These are phyloP conservation scores for Formicarius rufipectus DNA, from an alignment of 2,113 vertebrate species.

Conservation along the genomic window DNA sequence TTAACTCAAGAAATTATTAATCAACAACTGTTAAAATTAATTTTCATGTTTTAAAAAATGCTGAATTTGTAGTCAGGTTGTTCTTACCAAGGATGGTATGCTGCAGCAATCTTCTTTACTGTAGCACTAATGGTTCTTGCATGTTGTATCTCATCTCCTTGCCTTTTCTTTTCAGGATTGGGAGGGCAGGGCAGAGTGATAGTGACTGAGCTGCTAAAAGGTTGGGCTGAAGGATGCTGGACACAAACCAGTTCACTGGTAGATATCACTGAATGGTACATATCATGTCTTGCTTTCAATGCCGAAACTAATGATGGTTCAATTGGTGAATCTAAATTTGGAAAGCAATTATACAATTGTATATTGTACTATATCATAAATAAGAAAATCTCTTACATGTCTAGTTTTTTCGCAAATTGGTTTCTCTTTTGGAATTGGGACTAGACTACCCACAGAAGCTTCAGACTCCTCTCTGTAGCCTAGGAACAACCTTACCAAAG, in stretches of 20 bases:
- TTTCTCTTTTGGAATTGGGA: neutral
- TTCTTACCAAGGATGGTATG: slow-evolving; percentile 51
- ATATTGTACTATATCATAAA: neutral
- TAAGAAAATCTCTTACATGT: neutral
- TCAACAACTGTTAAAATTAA: neutral
- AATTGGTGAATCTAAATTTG: slow-evolving; percentile 81
- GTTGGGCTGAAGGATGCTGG: slow-evolving; percentile 76
- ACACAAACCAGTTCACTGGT: slow-evolving; percentile 81
- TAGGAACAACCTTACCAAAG: neutral
- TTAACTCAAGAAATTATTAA: neutral
- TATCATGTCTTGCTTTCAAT: slow-evolving; percentile 77
- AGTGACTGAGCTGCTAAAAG: slow-evolving; percentile 75
- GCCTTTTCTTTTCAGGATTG: slow-evolving; percentile 74
- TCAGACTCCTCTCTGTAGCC: neutral
- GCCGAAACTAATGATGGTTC: slow-evolving; percentile 77
- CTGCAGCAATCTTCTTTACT: neutral
- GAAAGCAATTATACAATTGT: neutral
- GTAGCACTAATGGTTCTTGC: slow-evolving; percentile 18
- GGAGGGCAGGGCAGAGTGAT: slow-evolving; percentile 82
- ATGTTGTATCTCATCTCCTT: slow-evolving; percentile 46
- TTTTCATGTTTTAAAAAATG: neutral
- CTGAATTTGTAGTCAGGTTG: neutral
- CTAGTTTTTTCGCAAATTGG: neutral
- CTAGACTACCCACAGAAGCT: neutral
- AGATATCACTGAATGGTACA: slow-evolving; percentile 71